Evolutionary conservation across 2,888 invertebrate genomes (phyloP).

Genomic region (Bellardia pandia): DNA sequence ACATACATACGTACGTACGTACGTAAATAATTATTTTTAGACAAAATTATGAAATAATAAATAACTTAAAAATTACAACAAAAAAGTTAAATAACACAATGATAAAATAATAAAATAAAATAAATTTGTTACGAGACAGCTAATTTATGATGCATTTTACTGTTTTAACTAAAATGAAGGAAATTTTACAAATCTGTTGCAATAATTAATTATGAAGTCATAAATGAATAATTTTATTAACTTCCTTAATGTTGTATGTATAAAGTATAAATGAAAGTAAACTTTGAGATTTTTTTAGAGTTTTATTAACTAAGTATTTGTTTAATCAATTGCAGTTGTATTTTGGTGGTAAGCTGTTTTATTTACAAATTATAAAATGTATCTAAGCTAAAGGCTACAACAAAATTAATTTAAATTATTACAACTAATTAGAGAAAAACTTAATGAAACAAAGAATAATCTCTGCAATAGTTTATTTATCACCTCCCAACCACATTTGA

Average conservation of each 20-base stretch:
- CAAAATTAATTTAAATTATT: slow-evolving; percentile 41
- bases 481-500: slow-evolving; percentile 86
- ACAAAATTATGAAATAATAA: slow-evolving; percentile 47
- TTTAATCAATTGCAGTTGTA: background rate
- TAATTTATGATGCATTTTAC: slow-evolving; percentile 10
- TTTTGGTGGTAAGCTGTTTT: slow-evolving; percentile 37
- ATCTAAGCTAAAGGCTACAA: slow-evolving; percentile 44
- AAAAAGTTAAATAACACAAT: background rate
- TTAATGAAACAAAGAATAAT: slow-evolving; percentile 15
- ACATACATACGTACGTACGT: background rate
- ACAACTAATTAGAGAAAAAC: slow-evolving; percentile 14
- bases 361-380: slow-evolving; percentile 43
- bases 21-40: background rate
- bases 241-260: background rate
- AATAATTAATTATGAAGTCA: slow-evolving; percentile 25
- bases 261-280: background rate
- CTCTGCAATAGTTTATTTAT: slow-evolving; percentile 70
- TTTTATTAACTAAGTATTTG: background rate
- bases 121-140: slow-evolving; percentile 29
- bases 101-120: slow-evolving; percentile 25
- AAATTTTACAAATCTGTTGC: background rate
- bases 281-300: slow-evolving; percentile 18
- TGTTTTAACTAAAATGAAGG: background rate
- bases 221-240: slow-evolving; percentile 11
- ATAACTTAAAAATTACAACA: slow-evolving; percentile 41